phyloP scores from a whole-genome alignment of 2,797 vertebrate species.

The Myripristis murdjan region DNA sequence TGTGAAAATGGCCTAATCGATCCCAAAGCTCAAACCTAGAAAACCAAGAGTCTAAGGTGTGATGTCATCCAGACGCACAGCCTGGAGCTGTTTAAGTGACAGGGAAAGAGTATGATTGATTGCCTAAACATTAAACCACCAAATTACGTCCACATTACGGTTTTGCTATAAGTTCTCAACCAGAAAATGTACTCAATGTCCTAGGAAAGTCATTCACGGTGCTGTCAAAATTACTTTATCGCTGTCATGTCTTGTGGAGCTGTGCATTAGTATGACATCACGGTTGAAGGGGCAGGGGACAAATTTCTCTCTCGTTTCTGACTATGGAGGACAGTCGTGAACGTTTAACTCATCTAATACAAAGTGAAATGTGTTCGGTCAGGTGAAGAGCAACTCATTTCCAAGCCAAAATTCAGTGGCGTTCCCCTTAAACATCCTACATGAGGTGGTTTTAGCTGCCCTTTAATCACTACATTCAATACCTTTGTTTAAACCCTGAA shows the following conservation, averaged over 20 bases:
- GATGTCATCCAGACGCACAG: conserved; percentile 67
- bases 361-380: not conserved
- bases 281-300: conserved; percentile 30
- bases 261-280: conserved; percentile 66
- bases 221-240: not conserved
- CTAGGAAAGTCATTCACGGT: not conserved
- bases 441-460: conserved; percentile 27
- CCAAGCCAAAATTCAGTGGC: conserved; percentile 53
- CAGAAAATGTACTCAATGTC: not conserved
- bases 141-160: not conserved
- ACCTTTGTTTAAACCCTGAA: conserved; percentile 2
- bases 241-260: conserved; percentile 14
- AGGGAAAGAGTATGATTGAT: not conserved
- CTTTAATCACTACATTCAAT: not conserved
- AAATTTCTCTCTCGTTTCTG: conserved; percentile 3
- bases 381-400: conserved; percentile 14
- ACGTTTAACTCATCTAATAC: not conserved
- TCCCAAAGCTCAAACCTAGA: conserved; percentile 19
- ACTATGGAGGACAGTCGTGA: not conserved
- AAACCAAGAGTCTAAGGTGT: conserved; percentile 35
- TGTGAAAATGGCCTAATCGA: conserved; percentile 7
- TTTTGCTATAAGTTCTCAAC: not conserved
- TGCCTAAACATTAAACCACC: not conserved
- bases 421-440: conserved; percentile 37
- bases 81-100: conserved; percentile 6